These are phyloP conservation scores for Tringa solitaria DNA, from an alignment of 2,113 vertebrate species.

Conservation along the genomic window DNA sequence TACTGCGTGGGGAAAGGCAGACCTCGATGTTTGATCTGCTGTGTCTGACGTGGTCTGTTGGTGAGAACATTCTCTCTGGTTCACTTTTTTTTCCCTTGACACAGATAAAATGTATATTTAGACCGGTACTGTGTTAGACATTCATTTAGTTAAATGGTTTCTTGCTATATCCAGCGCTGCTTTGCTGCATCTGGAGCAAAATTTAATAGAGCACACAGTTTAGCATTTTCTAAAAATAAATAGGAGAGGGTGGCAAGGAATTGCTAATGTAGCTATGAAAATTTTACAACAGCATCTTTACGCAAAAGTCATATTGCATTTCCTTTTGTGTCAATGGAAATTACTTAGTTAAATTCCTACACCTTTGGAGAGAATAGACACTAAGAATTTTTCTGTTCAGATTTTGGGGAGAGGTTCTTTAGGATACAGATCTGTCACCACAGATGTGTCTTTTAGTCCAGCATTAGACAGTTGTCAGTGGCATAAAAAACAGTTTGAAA, in stretches of 20 bases:
- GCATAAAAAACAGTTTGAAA: not conserved
- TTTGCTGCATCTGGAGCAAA: conserved; percentile 20
- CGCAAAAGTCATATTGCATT: not conserved
- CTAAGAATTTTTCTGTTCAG: not conserved
- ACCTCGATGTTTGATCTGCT: not conserved
- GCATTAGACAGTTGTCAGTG: not conserved
- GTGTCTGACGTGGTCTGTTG: not conserved
- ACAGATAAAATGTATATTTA: conserved; percentile 7
- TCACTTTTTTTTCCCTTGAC: not conserved
- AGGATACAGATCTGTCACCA: not conserved
- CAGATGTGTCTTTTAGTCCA: not conserved
- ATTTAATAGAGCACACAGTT: not conserved
- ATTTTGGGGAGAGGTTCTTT: not conserved
- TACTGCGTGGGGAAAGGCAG: not conserved
- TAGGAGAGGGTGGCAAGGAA: not conserved
- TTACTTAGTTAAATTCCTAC: not conserved
- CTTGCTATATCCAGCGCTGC: not conserved
- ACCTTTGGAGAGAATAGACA: not conserved
- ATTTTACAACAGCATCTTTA: conserved; percentile 3
- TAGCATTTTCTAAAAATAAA: conserved; percentile 11
- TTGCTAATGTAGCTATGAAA: not conserved
- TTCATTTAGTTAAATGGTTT: not conserved
- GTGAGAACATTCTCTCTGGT: not conserved
- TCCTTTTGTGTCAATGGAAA: not conserved
- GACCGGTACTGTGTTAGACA: not conserved